These are phyloP conservation scores for Tupaia chinensis DNA, from an alignment of 2,113 vertebrate genomes.

Conservation along the genomic window DNA sequence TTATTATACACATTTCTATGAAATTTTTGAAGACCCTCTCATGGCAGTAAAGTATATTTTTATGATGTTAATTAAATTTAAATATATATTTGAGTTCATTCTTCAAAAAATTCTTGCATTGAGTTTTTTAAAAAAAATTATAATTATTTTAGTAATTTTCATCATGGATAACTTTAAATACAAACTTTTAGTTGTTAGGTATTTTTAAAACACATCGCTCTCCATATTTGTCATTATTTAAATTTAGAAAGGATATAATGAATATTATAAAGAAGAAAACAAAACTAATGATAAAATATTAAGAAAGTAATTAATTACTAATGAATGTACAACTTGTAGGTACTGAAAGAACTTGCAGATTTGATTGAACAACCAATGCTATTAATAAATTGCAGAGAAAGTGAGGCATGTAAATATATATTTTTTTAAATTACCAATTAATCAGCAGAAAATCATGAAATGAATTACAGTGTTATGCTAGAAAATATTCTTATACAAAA, in stretches of 20 bases:
- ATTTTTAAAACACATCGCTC: not conserved
- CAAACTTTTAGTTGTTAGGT: slow-evolving; percentile 14
- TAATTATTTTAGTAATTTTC: not conserved
- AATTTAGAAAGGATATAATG: not conserved
- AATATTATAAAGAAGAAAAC: slow-evolving; percentile 9
- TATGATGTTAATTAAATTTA: slow-evolving; percentile 14
- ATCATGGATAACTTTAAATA: not conserved
- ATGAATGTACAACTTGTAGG: not conserved
- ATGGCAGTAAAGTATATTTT: not conserved
- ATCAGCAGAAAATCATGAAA: not conserved
- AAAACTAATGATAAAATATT: not conserved
- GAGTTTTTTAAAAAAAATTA: not conserved
- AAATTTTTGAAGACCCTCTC: too few relatives aligned
- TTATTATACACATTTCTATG: too few relatives aligned
- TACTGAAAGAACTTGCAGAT: not conserved
- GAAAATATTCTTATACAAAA: not conserved
- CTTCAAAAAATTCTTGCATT: not conserved
- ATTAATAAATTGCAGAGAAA: slow-evolving; percentile 30
- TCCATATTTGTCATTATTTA: not conserved
- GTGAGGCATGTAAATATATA: not conserved
- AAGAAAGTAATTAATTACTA: slow-evolving; percentile 21
- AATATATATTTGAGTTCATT: slow-evolving; percentile 18
- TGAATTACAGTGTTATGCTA: not conserved
- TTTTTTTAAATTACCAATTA: not conserved
- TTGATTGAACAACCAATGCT: not conserved